phyloP scores from a whole-genome alignment of 2,797 vertebrate species.

The Acrossocheilus wenchowensis region DNA sequence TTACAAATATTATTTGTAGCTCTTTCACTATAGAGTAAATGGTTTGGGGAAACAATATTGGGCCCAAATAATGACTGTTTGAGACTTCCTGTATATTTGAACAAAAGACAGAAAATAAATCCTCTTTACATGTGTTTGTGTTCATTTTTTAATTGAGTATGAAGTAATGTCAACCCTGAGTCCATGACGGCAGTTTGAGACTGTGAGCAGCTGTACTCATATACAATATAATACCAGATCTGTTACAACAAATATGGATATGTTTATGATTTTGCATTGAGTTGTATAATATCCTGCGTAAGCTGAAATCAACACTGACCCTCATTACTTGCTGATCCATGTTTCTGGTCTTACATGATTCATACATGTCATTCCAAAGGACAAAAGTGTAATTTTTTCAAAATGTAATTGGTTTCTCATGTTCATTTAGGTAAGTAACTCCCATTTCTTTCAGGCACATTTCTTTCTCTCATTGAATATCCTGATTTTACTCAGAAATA shows the following conservation, averaged over 20 bases:
- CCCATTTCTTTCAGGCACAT: background rate
- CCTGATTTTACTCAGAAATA: background rate
- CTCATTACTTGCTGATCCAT: too few relatives aligned
- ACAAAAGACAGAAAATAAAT: background rate
- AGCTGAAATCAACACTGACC: background rate
- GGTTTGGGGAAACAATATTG: background rate
- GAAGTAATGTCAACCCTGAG: conserved; percentile 7
- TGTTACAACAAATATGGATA: background rate
- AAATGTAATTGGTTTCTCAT: background rate
- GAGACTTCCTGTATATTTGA: conserved; percentile 16
- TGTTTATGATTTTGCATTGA: background rate
- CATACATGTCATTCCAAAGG: background rate
- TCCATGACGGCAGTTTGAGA: background rate
- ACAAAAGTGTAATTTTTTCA: background rate
- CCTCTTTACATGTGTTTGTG: background rate
- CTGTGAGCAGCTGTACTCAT: background rate
- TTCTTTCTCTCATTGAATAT: background rate
- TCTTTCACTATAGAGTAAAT: conserved; percentile 52
- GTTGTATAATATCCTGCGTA: background rate
- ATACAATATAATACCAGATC: background rate
- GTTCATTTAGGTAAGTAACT: background rate
- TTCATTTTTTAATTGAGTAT: background rate
- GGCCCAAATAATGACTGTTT: background rate
- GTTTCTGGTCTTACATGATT: background rate
- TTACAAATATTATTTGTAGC: conserved; percentile 71